Conservation (phyloP, 2,888 invertebrate genomes). For the Melanotus villosus region DNA sequence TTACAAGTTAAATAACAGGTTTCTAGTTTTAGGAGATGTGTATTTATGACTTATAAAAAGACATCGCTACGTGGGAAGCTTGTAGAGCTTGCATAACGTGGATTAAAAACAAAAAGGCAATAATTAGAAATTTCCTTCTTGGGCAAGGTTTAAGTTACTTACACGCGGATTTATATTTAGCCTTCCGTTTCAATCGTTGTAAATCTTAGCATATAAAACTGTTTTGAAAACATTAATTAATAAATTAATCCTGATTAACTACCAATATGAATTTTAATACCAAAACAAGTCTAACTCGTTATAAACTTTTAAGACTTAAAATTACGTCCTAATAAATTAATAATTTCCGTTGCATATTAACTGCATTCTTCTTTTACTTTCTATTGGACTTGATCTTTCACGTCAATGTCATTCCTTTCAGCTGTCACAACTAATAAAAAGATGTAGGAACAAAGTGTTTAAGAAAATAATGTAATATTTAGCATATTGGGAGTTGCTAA, state of each 20-base stretch:
- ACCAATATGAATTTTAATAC: no score
- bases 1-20: no score
- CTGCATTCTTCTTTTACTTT: slow-evolving; percentile 15
- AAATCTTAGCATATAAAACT: neutral
- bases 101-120: neutral
- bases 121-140: slow-evolving; percentile 14
- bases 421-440: neutral
- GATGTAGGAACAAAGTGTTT: neutral
- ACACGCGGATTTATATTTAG: slow-evolving; percentile 2
- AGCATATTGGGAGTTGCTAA: slow-evolving; percentile 2
- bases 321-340: no score
- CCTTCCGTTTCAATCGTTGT: neutral
- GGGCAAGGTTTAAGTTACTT: slow-evolving; percentile 10
- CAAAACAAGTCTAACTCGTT: no score
- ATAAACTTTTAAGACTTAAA: no score
- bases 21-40: no score
- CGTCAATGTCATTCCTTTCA: slow-evolving; percentile 7
- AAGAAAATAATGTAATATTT: neutral
- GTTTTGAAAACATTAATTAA: neutral
- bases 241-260: no score
- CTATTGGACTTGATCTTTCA: slow-evolving; percentile 12
- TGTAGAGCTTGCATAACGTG: no score
- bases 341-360: no score
- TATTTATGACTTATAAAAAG: no score
- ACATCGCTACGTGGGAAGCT: no score